Evolutionary conservation across 1,140 invertebrate genomes (phyloP).

Genomic region (Drosophila funebris): DNA sequence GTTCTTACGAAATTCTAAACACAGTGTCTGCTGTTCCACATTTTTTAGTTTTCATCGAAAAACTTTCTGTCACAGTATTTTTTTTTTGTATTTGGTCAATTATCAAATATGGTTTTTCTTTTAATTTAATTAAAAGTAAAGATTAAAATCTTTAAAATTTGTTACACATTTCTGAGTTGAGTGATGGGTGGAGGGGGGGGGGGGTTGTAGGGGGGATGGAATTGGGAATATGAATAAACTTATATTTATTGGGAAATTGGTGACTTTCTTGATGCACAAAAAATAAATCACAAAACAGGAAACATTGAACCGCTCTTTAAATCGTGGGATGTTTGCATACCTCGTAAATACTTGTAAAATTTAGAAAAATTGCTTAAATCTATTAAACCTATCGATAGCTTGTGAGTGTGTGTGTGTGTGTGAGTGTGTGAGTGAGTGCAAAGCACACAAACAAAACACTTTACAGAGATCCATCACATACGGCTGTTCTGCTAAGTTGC

Average conservation of each 20-base stretch:
- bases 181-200: neutral
- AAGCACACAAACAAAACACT: conserved; percentile 42
- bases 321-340: conserved; percentile 78
- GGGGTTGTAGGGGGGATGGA: neutral
- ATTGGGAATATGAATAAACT: neutral
- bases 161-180: conserved; percentile 34
- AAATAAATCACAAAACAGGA: conserved; percentile 76
- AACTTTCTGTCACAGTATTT: conserved; percentile 47
- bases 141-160: conserved; percentile 34
- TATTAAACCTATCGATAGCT: conserved; percentile 65
- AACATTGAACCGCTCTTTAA: conserved; percentile 82
- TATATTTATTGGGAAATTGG: conserved; percentile 29
- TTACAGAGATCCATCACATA: conserved; percentile 77
- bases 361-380: conserved; percentile 50
- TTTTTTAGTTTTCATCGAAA: conserved; percentile 27
- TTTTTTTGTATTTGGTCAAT: neutral
- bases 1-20: conserved; percentile 2
- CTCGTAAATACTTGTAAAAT: conserved; percentile 63
- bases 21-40: conserved; percentile 41
- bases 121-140: conserved; percentile 56
- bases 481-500: conserved; percentile 69
- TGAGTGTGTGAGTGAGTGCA: neutral
- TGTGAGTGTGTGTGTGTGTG: neutral
- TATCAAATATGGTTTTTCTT: conserved; percentile 49
- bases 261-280: conserved; percentile 68